Base-by-base conservation (phyloP, 2,888 invertebrate genomes). In the Nomada goodeniana region DNA sequence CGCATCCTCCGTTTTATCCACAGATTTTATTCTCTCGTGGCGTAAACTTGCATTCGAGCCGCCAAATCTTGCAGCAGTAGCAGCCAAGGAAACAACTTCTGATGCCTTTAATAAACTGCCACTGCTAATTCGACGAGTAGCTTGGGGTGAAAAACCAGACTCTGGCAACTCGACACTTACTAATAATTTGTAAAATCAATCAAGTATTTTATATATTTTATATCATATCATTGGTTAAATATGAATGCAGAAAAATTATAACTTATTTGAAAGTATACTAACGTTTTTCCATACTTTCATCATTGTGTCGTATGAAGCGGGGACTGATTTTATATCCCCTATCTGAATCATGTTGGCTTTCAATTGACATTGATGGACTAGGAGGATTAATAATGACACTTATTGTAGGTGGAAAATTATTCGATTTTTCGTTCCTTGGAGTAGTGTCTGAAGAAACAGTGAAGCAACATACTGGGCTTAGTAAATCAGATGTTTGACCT, bases 81-180 rank as follows among this genome's bases (percentile, higher is more conserved):
- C 95, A n/a, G 96, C 96, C 61, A 95, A 90, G 36, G 95, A 95
- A 1, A 95, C 94, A 26, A 95, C 95, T 92, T 96, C 96, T 61
- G 95, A 96, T 4, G 96, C 96, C 92, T 97, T 98, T 91, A 98
- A 96, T 86, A 98, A 96, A 91, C 98, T 98, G 80, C 98, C 98
- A 93, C 98, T 98, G 85, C 98, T 98, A 92, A 98, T 98, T 87
- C 98, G 95, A 83, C 98, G 95, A 10, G 98, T 97, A 13, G 98
- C 98, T 74, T 98, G 97, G 5, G 97, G 97, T 1, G 97, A 97
- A 90, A 96, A 96, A 86, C 96, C 97, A 36, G 96, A 94, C 47
- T 93, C 93, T 29, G 93, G 94, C 23, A 94, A 90, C 71, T 94
- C 94, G 2, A 94, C 94, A 55, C 93, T 94, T 80, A 94, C 94